A percentile compares a stretch with the other conserved stretches of the same genome.
Evolutionary conservation across 2,113 vertebrate genomes (phyloP).

Genomic region (Catharus bicknelli): DNA sequence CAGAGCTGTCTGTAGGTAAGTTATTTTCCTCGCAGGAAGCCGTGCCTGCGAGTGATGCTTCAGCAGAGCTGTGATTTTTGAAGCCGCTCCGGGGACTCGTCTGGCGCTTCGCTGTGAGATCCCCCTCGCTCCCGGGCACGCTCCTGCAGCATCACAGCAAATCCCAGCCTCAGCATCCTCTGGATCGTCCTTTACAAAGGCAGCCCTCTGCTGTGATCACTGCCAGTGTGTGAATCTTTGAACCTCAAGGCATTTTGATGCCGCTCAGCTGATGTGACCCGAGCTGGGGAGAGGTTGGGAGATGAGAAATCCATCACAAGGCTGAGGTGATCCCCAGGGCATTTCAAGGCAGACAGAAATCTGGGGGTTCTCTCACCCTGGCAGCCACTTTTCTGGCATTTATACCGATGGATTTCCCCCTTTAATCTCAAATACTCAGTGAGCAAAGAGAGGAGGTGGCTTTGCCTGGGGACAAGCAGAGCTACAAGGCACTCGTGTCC

Average conservation of each 20-base stretch:
- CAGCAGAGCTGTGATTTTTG: background rate
- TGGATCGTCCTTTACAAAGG: background rate
- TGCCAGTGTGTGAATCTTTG: background rate
- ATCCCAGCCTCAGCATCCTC: accelerated
- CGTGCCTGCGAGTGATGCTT: background rate
- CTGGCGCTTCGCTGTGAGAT: background rate
- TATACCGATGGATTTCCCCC: background rate
- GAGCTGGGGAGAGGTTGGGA: background rate
- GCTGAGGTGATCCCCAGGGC: background rate
- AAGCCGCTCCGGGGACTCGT: background rate
- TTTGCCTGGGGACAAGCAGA: background rate
- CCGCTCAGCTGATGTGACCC: background rate
- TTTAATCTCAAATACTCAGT: background rate
- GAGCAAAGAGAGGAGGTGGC: background rate
- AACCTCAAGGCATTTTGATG: background rate
- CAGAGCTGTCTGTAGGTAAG: background rate
- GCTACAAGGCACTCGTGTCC: background rate
- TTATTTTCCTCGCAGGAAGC: background rate
- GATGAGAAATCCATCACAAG: accelerated
- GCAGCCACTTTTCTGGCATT: background rate
- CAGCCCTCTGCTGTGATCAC: background rate
- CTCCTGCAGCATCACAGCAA: background rate
- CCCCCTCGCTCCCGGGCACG: background rate
- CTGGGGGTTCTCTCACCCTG: background rate
- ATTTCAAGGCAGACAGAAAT: background rate